Percentiles rank a stretch among this genome's conserved stretches.
phyloP scores from a whole-genome alignment of 2,113 vertebrate species.

The Hipposideros armiger region DNA sequence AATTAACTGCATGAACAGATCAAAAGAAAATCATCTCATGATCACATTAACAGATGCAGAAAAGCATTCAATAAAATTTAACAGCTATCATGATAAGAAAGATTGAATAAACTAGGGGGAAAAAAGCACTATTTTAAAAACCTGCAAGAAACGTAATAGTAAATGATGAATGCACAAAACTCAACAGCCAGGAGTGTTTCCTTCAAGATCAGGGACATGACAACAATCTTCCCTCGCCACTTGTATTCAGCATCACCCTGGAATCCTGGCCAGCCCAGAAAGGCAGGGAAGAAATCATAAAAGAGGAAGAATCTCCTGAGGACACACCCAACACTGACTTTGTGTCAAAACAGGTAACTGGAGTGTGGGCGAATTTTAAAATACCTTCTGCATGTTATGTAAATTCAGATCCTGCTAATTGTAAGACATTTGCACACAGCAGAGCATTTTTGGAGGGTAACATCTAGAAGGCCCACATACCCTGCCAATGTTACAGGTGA shows the following conservation, averaged over 20 bases:
- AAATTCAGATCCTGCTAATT: neutral
- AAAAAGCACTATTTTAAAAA: neutral
- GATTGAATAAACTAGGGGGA: neutral
- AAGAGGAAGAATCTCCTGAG: neutral
- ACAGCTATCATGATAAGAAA: neutral
- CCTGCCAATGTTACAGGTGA: neutral
- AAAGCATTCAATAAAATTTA: conserved; percentile 20
- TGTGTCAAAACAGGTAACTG: neutral
- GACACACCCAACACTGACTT: neutral
- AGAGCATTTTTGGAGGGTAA: neutral
- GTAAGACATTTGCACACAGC: neutral
- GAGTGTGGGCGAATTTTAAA: neutral
- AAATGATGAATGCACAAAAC: neutral
- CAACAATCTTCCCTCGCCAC: neutral
- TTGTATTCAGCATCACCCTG: neutral
- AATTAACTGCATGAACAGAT: neutral
- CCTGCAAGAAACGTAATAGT: neutral
- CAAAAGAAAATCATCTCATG: neutral
- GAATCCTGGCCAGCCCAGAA: neutral
- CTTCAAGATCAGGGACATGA: neutral
- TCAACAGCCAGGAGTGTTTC: neutral
- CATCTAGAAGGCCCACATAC: neutral
- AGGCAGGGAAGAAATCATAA: neutral
- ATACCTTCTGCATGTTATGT: neutral
- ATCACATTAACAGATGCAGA: neutral